A percentile compares a stretch with the other conserved stretches of the same genome.
Conservation (phyloP, 2,797 vertebrate genomes). For the Spinibarbus caldwelli region DNA sequence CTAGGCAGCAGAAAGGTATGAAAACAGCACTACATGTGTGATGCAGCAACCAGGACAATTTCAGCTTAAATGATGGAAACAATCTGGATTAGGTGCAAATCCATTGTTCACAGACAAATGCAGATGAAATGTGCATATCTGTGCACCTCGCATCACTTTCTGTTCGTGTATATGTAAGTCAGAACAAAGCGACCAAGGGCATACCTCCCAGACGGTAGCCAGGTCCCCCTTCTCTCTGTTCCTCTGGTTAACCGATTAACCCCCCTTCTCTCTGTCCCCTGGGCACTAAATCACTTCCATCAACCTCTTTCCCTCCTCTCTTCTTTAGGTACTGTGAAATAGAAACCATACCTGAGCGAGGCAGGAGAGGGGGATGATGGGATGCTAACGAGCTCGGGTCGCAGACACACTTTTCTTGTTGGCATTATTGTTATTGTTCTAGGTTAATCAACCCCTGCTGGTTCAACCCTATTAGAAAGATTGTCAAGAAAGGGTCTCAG, state of each 20-base stretch:
- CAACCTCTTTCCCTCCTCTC: background rate
- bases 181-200: conserved; percentile 14
- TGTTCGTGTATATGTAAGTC: conserved; percentile 9
- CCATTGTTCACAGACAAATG: conserved; percentile 17
- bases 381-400: conserved; percentile 71
- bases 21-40: background rate
- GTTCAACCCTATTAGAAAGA: conserved; percentile 4
- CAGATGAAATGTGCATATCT: background rate
- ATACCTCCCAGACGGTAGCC: conserved; percentile 47
- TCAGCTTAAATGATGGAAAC: background rate
- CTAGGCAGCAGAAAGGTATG: conserved; percentile 8
- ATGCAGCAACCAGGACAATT: background rate
- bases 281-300: conserved; percentile 53
- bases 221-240: conserved; percentile 7
- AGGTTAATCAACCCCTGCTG: conserved; percentile 74
- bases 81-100: conserved; percentile 7
- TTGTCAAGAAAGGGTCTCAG: conserved; percentile 18
- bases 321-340: conserved; percentile 51
- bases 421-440: conserved; percentile 74
- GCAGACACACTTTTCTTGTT: conserved; percentile 71
- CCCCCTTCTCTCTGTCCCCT: conserved; percentile 31
- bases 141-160: conserved; percentile 2
- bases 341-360: conserved; percentile 49
- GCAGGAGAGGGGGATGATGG: conserved; percentile 47
- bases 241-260: conserved; percentile 51